Evolutionary conservation across 2,797 vertebrate species (phyloP), one percentile per base, ranked within the genome.

Genomic region (Enteromius paludinosus): DNA sequence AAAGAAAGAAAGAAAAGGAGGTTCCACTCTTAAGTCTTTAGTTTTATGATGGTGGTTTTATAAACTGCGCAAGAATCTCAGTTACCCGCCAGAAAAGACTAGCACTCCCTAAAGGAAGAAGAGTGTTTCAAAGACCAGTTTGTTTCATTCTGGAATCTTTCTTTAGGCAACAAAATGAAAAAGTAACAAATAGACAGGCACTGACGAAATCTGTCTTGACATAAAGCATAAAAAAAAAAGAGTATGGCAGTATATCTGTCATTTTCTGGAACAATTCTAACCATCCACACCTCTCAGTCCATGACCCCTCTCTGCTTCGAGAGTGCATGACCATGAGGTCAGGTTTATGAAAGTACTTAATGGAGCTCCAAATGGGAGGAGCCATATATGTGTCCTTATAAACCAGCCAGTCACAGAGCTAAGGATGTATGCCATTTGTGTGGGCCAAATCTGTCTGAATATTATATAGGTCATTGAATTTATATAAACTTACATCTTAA

Each of bases 271-370:
- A 70, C 65, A 69, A n/a, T 43, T 35, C 15, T 41, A 68, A 38
- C 62, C 49, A n/a, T 61, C 65, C 23, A 0, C 64, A 69, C 35
- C 23, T 56, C 52, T 70, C 49, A 59, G 65, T 35, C 64, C 23
- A 4, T 70, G 49, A 79, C 35, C 78, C 65, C 35, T 70, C 41
- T 77, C 59, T 47, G 41, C 49, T 47, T n/a, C 20, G n/a, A 56
- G 23, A 70, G 33, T n/a, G 28, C 23, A 69, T 49, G 65, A 41
- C 49, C 49, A 30, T 70, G 23, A 69, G 78, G 65, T 70, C 78
- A 69, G 78, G 69, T 70, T 70, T 79, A 59, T 79, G 78, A 70
- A 79, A 79, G 49, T 10, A 56, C 49, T 70, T 45, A 70, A 79
- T 70, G 65, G 49, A 70, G 47, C 56, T 69, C 33, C 10, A 56